These are phyloP conservation scores for Taenioides sp. DNA, from an alignment of 2,797 vertebrate genomes.

Conservation along the genomic window DNA sequence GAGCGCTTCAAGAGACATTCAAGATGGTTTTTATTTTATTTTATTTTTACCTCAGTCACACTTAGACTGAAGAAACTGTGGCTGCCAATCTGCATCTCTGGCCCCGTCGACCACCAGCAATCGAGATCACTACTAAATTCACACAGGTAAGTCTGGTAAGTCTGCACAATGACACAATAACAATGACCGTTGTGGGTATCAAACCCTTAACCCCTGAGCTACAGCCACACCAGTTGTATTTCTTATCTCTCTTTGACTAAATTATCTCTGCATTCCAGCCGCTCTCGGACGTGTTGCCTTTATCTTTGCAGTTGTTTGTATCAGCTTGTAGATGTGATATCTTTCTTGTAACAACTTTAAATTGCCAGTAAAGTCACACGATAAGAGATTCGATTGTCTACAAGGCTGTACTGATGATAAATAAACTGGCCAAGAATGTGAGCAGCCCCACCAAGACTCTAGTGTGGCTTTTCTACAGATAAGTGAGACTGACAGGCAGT, in stretches of 20 bases:
- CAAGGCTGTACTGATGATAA: not conserved
- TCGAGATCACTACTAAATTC: too few species aligned
- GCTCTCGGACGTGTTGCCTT: not conserved
- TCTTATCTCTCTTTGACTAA: not conserved
- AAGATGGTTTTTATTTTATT: too few species aligned
- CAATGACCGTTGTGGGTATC: not conserved
- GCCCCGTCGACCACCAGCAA: too few species aligned
- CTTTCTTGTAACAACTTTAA: not conserved
- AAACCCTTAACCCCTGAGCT: not conserved
- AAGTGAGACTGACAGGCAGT: not conserved
- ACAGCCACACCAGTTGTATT: not conserved
- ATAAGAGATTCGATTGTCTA: not conserved
- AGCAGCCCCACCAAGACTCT: not conserved
- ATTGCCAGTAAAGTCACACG: not conserved
- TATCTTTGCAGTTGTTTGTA: not conserved
- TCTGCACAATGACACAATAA: not conserved
- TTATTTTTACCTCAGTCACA: not conserved
- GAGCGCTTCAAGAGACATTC: too few species aligned
- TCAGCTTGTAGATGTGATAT: too few species aligned
- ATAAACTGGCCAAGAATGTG: not conserved
- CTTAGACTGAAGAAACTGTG: not conserved
- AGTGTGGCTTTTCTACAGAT: too few species aligned
- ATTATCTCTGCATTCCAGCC: not conserved
- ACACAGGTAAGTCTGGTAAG: too few species aligned
- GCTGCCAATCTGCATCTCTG: too few species aligned